These are phyloP conservation scores for Drosophila sp. DNA, from an alignment of 1,140 invertebrate genomes.

Conservation along the genomic window DNA sequence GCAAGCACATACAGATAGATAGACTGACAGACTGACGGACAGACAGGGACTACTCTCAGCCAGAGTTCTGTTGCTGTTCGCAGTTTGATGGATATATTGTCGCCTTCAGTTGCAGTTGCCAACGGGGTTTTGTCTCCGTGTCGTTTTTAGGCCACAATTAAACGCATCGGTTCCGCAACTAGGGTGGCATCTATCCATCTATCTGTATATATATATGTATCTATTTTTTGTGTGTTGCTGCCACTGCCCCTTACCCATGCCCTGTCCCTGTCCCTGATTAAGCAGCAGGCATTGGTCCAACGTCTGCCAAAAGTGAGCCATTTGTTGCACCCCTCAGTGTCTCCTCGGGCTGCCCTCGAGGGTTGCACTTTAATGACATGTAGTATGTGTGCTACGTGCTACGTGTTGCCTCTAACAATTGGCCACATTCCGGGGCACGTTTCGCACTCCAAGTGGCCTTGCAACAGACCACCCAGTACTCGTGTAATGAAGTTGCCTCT, in stretches of 20 bases:
- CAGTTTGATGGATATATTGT: slow-evolving; percentile 71
- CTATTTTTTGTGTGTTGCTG: slow-evolving; percentile 2
- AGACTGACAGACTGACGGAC: slow-evolving; percentile 6
- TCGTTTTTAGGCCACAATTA: slow-evolving; percentile 79
- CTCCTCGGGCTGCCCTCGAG: not conserved
- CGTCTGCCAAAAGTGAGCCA: slow-evolving; percentile 81
- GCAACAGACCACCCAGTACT: slow-evolving; percentile 59
- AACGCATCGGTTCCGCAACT: slow-evolving; percentile 81
- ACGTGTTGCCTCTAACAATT: slow-evolving; percentile 8
- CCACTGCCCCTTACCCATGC: slow-evolving; percentile 20
- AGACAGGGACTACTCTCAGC: slow-evolving; percentile 23
- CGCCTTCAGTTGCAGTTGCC: slow-evolving; percentile 32
- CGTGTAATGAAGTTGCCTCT: slow-evolving; percentile 57
- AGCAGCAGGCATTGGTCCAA: slow-evolving; percentile 64
- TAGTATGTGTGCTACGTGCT: not conserved
- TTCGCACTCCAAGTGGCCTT: slow-evolving; percentile 60
- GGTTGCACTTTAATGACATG: slow-evolving; percentile 52
- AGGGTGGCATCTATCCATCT: slow-evolving; percentile 74
- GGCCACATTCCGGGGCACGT: slow-evolving; percentile 50
- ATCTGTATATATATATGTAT: not conserved
- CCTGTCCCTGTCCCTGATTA: slow-evolving; percentile 35
- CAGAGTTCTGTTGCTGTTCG: slow-evolving; percentile 51
- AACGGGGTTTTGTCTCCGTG: slow-evolving; percentile 34
- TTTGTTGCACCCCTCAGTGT: slow-evolving; percentile 60
- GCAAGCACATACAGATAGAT: not conserved